phyloP scores from a whole-genome alignment of 1,140 invertebrate genomes.

The Hetaerina americana region DNA sequence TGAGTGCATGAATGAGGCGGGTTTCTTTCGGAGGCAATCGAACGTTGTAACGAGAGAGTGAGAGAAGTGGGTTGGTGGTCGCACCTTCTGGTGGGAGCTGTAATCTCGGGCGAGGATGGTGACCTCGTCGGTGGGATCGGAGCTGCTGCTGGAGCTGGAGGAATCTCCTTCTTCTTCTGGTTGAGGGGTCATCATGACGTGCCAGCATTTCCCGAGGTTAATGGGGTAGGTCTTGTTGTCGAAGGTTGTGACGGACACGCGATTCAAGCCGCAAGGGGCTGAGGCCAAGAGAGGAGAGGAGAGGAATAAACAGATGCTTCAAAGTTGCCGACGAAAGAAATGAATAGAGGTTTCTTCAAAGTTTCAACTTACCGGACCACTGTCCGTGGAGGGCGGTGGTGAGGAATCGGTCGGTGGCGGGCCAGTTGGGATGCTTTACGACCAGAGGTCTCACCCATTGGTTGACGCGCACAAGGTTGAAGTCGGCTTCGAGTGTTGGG shows the following conservation, averaged over 20 bases:
- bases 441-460: constrained; percentile 22
- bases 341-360: too few relatives aligned
- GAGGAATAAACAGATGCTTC: too few relatives aligned
- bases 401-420: constrained; percentile 24
- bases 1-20: not conserved
- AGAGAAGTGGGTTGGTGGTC: not conserved
- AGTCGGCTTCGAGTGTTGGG: constrained; percentile 24
- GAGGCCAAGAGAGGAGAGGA: constrained; percentile 20
- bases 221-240: constrained; percentile 41
- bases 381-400: constrained; percentile 8
- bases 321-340: too few relatives aligned
- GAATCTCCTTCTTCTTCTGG: constrained; percentile 23
- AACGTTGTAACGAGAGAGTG: not conserved
- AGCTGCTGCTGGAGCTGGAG: constrained; percentile 15
- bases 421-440: constrained; percentile 31
- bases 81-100: constrained; percentile 20
- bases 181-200: constrained; percentile 40
- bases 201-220: constrained; percentile 39
- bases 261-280: constrained; percentile 47
- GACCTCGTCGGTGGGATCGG: constrained; percentile 22
- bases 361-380: not conserved
- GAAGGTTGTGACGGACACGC: constrained; percentile 40
- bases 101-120: constrained; percentile 28
- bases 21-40: not conserved
- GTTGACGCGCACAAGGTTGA: constrained; percentile 29